Base-by-base conservation (phyloP, 2,888 invertebrate genomes). In the Octodonta nipae region DNA sequence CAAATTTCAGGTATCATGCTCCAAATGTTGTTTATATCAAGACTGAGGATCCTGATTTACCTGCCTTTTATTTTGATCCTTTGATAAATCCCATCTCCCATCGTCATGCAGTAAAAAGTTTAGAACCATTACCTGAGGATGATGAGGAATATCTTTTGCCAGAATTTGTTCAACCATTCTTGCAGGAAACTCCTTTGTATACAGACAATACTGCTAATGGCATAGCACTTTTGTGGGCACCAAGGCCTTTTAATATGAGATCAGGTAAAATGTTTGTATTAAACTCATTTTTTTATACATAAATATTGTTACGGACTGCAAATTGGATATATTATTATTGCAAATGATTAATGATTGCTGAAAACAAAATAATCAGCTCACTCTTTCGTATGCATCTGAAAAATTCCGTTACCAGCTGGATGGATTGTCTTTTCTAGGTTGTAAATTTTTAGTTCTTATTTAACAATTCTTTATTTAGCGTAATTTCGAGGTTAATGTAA, bases 1-100 rank as follows among this genome's bases (percentile, higher is more conserved):
- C 20, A 20, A 20, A 20, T 37, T 35, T 27, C 49, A 93, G 93
- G 92, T 99, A 99, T 62, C 98, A 99, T 62, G 83, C 91, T 5
- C 96, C 98, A 13, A 96, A 95, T 61, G 96, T 99, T 4, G 95
- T 99, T 1, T 99, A 88, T 62, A 99, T 99, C 52, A 98, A 98
- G 69, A 98, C 98, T 0, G 98, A 99, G 66, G 98, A 99, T 73
- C 96, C 98, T 5, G 98, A 99, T 65, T 68, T 99, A 34, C 98
- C 98, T 17, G 98, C 98, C 0, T 99, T 98, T 64, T 99, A 99
- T 63, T 99, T 96, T 65, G 98, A 99, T 68, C 98, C 98, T 0
- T 69, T 99, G 28, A 98, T 99, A 56, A 99, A 99, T 65, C 96
- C 98, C 1, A 98, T 99, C 48, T 91, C 96, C 1, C 93, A 95